Evolutionary conservation across 2,797 vertebrate genomes (phyloP).

Genomic region (Characodon lateralis): DNA sequence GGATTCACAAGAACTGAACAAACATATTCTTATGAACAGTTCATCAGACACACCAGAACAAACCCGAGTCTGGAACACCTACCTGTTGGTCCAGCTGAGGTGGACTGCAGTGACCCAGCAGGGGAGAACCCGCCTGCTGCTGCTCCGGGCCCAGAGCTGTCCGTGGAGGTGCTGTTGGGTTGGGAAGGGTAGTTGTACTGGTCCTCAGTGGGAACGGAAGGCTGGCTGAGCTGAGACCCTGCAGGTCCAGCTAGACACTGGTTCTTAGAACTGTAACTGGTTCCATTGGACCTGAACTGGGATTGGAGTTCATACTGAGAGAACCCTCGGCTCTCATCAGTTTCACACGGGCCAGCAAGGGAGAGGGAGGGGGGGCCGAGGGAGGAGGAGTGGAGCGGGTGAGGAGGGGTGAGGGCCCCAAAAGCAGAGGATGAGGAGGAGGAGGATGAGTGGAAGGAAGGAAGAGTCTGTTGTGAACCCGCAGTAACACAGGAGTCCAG

Average conservation of each 20-base stretch:
- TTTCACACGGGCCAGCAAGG: slow-evolving; percentile 71
- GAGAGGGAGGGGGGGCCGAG: slow-evolving; percentile 21
- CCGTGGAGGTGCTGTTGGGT: not conserved
- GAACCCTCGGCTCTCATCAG: slow-evolving; percentile 79
- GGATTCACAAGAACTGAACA: slow-evolving; percentile 38
- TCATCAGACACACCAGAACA: not conserved
- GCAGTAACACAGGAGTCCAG: slow-evolving; percentile 48
- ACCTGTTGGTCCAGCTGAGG: slow-evolving; percentile 31
- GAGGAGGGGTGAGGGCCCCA: slow-evolving; percentile 25
- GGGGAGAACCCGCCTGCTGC: slow-evolving; percentile 24
- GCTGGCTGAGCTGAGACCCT: slow-evolving; percentile 10
- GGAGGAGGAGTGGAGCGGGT: slow-evolving; percentile 47
- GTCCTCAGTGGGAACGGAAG: slow-evolving; percentile 55
- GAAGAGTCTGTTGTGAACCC: slow-evolving; percentile 60
- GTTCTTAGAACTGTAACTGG: slow-evolving; percentile 14
- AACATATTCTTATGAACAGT: not conserved
- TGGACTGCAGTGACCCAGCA: slow-evolving; percentile 28
- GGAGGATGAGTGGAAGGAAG: slow-evolving; percentile 32
- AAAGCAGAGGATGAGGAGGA: slow-evolving; percentile 13
- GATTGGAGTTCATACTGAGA: slow-evolving; percentile 66
- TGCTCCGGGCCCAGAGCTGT: not conserved
- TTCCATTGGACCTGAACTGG: slow-evolving; percentile 19
- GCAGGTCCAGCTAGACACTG: not conserved
- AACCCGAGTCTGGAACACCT: not conserved
- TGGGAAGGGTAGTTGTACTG: slow-evolving; percentile 40